A percentile compares a stretch with the other conserved stretches of the same genome.
phyloP scores from a whole-genome alignment of 2,113 vertebrate genomes.

The Epinephelus cyanopodus region DNA sequence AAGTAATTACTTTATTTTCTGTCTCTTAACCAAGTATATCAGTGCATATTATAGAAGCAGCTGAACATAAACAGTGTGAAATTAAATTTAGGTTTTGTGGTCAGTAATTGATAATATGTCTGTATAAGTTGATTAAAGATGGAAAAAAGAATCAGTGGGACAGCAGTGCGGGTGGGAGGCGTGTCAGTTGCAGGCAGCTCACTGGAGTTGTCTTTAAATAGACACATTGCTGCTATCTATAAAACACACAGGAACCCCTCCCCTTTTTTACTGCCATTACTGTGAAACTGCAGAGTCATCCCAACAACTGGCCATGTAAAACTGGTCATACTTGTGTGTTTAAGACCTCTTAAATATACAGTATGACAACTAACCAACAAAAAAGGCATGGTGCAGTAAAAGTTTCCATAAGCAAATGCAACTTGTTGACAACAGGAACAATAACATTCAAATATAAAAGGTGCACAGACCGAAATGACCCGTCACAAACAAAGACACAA shows the following conservation, averaged over 20 bases:
- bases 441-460: constrained; percentile 4
- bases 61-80: background rate
- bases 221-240: constrained; percentile 56
- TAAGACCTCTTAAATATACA: background rate
- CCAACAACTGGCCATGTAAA: constrained; percentile 1
- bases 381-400: background rate
- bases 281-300: constrained; percentile 70
- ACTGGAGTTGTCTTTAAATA: constrained; percentile 59
- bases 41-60: background rate
- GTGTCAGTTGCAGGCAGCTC: background rate
- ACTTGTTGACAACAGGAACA: background rate
- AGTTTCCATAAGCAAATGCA: background rate
- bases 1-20: background rate
- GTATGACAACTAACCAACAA: background rate
- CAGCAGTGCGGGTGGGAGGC: background rate
- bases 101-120: background rate
- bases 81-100: background rate
- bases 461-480: background rate
- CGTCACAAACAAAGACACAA: background rate
- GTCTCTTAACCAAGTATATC: background rate
- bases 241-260: constrained; percentile 36
- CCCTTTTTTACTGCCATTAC: constrained; percentile 37
- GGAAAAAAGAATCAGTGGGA: background rate
- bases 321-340: background rate
- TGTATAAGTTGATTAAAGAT: background rate